Evolutionary conservation across 2,888 invertebrate genomes (phyloP), one percentile per base, ranked within the genome.

Genomic region (Erebia epiphron): DNA sequence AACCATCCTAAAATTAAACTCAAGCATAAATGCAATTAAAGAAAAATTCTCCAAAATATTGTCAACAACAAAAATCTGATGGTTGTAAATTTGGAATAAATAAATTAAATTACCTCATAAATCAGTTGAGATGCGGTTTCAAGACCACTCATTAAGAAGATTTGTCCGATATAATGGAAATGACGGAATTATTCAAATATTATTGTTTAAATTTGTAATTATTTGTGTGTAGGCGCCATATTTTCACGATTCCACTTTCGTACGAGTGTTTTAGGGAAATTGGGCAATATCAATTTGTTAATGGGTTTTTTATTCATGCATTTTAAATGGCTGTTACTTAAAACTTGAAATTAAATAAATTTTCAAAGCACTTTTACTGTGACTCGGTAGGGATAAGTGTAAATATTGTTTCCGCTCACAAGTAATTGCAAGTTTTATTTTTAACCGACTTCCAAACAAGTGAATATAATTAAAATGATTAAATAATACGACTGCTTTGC

Each of bases 41-140:
- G 70, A 63, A 58, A 56, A 72, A 70, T 73, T 66, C 72, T 70
- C 67, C 68, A 63, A 74, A 74, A 74, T 68, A 72, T 65, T 74
- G 70, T 74, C 74, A 35, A 62, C 80, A 82, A 82, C 83, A 83
- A 83, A 75, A 79, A 79, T 77, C 75, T 73, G 78, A 77, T 78
- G 77, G 80, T 60, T 73, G 79, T 80, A 79, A 82, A 82, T 80
- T 81, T 77, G 79, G 80, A 79, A 78, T 81, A 80, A 83, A 83
- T 83, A 80, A 82, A 83, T 84, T 83, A 82, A n/a, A 84, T 82
- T 79, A 79, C 78, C 49, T 77, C 79, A 75, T 86, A 83, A 85
- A 86, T 84, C 81, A 79, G 73, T 61, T 61, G 68, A 75, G 75
- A 79, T 77, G 79, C 74, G 70, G 76, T 74, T 73, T 76, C 52